Percentiles rank a stretch among this genome's conserved stretches.
phyloP scores from a whole-genome alignment of 2,113 vertebrate species.

The Sylvietta virens region DNA sequence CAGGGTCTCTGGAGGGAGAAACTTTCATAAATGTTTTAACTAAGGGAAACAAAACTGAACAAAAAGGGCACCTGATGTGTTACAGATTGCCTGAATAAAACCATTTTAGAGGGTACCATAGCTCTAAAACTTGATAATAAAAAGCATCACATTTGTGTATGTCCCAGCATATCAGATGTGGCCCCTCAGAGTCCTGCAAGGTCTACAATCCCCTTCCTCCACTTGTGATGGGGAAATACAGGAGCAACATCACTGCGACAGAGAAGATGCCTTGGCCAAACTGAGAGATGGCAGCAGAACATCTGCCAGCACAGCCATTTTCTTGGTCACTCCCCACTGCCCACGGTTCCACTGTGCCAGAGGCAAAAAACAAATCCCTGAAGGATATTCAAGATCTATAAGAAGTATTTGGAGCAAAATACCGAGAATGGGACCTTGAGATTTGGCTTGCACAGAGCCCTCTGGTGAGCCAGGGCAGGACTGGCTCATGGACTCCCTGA shows the following conservation, averaged over 20 bases:
- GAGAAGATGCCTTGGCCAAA: background rate
- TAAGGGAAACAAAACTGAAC: background rate
- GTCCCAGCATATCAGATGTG: rapidly evolving
- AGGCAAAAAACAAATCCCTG: background rate
- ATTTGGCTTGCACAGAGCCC: background rate
- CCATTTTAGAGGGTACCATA: background rate
- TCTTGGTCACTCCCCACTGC: background rate
- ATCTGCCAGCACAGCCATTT: background rate
- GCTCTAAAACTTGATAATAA: background rate
- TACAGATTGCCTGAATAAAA: background rate
- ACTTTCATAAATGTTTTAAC: background rate
- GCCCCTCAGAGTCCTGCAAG: background rate
- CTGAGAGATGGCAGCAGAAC: background rate
- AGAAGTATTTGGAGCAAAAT: background rate
- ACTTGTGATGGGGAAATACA: background rate
- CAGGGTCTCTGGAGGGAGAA: background rate
- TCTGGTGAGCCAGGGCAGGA: background rate
- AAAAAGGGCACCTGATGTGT: background rate
- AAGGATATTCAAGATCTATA: background rate
- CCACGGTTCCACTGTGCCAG: background rate
- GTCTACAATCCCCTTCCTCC: background rate
- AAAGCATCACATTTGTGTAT: background rate
- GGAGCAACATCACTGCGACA: background rate
- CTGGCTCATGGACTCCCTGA: background rate
- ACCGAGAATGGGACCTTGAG: background rate